Evolutionary conservation across 2,888 invertebrate species (phyloP).

Genomic region (Pycnomerus fuliginosus): DNA sequence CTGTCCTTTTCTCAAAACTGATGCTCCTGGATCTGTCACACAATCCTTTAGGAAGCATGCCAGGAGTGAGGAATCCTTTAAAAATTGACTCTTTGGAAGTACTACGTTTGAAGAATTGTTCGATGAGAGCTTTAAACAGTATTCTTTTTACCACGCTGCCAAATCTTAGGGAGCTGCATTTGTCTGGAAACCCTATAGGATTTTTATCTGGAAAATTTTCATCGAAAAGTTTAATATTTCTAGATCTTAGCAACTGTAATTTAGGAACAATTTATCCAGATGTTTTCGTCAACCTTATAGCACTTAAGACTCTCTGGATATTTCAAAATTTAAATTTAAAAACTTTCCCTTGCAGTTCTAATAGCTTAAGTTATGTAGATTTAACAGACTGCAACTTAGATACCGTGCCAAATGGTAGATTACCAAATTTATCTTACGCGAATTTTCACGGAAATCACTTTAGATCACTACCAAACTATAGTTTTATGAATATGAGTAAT

Average conservation of each 20-base stretch:
- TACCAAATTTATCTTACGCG: constrained; percentile 61
- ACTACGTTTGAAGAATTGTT: constrained; percentile 63
- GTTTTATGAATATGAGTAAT: constrained; percentile 63
- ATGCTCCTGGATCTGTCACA: constrained; percentile 63
- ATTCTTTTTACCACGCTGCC: constrained; percentile 56
- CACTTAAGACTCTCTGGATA: constrained; percentile 61
- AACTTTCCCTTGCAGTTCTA: constrained; percentile 52
- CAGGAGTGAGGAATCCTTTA: constrained; percentile 49
- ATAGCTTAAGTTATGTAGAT: constrained; percentile 59
- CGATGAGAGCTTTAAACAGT: constrained; percentile 58
- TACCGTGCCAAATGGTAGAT: constrained; percentile 60
- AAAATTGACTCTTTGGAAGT: constrained; percentile 60
- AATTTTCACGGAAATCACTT: constrained; percentile 66
- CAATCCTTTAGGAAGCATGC: constrained; percentile 57
- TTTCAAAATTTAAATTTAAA: constrained; percentile 62
- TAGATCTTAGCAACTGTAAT: constrained; percentile 62
- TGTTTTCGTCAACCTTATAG: constrained; percentile 60
- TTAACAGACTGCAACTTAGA: constrained; percentile 64
- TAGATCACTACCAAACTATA: constrained; percentile 57
- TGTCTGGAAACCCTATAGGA: constrained; percentile 50
- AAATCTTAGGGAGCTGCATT: constrained; percentile 56
- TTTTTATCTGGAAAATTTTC: constrained; percentile 31
- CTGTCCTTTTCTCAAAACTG: constrained; percentile 55
- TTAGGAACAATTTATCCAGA: constrained; percentile 56
- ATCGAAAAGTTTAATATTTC: constrained; percentile 44